Conservation (phyloP, 2,113 vertebrate species). For the Rhynchopsitta pachyrhyncha region DNA sequence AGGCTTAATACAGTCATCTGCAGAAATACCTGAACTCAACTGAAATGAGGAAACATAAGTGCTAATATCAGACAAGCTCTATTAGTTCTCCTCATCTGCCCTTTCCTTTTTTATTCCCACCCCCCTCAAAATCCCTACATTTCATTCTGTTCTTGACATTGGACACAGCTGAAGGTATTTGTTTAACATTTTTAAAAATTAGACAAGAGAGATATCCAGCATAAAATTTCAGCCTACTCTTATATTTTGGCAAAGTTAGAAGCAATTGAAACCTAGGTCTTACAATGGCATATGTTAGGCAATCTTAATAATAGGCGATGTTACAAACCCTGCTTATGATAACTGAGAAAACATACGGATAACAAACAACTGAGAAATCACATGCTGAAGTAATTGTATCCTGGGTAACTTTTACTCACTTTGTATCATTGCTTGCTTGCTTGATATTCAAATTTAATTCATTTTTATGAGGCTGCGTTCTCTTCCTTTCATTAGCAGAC, state of each 20-base stretch:
- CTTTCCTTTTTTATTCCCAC: accelerated
- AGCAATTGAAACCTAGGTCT: neutral
- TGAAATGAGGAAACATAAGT: neutral
- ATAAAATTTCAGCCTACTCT: neutral
- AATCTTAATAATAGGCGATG: neutral
- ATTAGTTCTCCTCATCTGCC: accelerated
- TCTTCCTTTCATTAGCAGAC: neutral
- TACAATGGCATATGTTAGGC: neutral
- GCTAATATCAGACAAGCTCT: neutral
- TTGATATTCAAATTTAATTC: neutral
- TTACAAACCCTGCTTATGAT: neutral
- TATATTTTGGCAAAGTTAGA: neutral
- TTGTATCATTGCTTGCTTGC: neutral
- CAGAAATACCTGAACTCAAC: neutral
- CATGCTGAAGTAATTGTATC: neutral
- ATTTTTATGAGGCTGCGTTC: neutral
- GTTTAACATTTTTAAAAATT: neutral
- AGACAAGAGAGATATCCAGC: neutral
- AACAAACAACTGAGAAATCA: neutral
- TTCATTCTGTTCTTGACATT: neutral
- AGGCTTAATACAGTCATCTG: neutral
- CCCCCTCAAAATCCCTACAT: neutral
- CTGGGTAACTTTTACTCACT: neutral
- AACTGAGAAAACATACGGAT: neutral
- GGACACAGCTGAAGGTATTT: neutral